These are phyloP conservation scores for Thalassophryne amazonica DNA, from an alignment of 2,797 vertebrate genomes.

Conservation along the genomic window DNA sequence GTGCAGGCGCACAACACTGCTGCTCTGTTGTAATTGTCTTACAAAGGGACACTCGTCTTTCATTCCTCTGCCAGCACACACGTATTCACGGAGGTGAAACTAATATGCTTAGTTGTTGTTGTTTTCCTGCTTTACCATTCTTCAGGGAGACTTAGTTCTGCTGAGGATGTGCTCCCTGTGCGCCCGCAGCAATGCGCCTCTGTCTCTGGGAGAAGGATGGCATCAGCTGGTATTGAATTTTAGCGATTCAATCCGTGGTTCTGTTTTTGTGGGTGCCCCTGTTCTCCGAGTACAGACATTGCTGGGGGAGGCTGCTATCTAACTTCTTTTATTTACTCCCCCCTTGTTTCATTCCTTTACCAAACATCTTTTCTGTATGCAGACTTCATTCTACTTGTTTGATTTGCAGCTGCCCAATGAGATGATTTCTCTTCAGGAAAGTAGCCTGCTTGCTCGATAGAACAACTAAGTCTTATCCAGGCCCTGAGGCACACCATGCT, in stretches of 20 bases:
- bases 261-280: conserved; percentile 66
- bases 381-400: conserved; percentile 28
- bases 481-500: no score
- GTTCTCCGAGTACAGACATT: conserved; percentile 52
- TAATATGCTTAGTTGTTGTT: conserved; percentile 81
- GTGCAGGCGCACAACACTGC: conserved; percentile 59
- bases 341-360: conserved; percentile 33
- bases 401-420: conserved; percentile 32
- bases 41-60: conserved; percentile 72
- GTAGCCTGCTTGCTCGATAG: conserved; percentile 20
- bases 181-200: conserved; percentile 59
- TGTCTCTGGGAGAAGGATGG: conserved; percentile 64
- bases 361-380: no score
- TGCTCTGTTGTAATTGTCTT: conserved; percentile 67
- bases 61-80: conserved; percentile 69
- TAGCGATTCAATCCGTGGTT: conserved; percentile 61
- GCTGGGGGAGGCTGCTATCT: conserved; percentile 62
- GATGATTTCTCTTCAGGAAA: conserved; percentile 38
- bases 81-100: conserved; percentile 71
- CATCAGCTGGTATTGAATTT: conserved; percentile 65
- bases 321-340: conserved; percentile 48
- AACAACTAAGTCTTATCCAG: conserved; percentile 24
- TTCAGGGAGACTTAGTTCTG: conserved; percentile 72
- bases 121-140: conserved; percentile 71
- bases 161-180: conserved; percentile 69